Base-by-base conservation (phyloP, 2,113 vertebrate species). In the Oostethus manadensis region DNA sequence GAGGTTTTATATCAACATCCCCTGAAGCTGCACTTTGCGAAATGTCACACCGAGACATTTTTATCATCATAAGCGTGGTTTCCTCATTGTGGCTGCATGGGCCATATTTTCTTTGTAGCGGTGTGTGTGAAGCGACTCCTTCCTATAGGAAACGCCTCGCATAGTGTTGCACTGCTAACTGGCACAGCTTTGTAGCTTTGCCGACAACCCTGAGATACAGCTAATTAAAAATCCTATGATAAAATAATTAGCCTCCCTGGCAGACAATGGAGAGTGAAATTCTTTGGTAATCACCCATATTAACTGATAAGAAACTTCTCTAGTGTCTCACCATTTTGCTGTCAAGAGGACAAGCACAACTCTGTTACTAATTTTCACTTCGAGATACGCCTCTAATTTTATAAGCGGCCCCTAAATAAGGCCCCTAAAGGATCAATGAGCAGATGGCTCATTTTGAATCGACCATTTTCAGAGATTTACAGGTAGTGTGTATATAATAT, bases 161-260 rank as follows among this genome's bases (percentile, higher is more conserved):
- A 64, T 60, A 62, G 43, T 50, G n/a, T 10, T 42, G 14, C 18
- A 11, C 35, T 14, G 53, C 18, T 60, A 59, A 66, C 68, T 83
- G 72, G 49, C 71, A 74, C 58, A 64, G 74, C 74, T 71, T 77
- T 78, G 78, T 73, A 65, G 71, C 82, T 84, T 70, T 33, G 38
- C 62, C 73, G 63, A 74, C 81, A 77, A 81, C 76, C 73, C 56
- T 57, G 74, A 85, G 82, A 87, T 86, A 80, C 73, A 82, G 82
- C 76, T 87, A 89, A 89, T 90, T 91, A 88, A 87, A 87, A 87
- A 81, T 82, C 76, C 33, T 71, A 56, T 85, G 85, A 86, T 89
- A 87, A 89, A 90, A 89, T 89, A 89, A 89, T 91, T 90, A 89
- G 79, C 78, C 73, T 84, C 61, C 63, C 55, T 70, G 54, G 66